Base-by-base conservation (phyloP, 1,140 invertebrate genomes). In the Panagrolaimus sp. region DNA sequence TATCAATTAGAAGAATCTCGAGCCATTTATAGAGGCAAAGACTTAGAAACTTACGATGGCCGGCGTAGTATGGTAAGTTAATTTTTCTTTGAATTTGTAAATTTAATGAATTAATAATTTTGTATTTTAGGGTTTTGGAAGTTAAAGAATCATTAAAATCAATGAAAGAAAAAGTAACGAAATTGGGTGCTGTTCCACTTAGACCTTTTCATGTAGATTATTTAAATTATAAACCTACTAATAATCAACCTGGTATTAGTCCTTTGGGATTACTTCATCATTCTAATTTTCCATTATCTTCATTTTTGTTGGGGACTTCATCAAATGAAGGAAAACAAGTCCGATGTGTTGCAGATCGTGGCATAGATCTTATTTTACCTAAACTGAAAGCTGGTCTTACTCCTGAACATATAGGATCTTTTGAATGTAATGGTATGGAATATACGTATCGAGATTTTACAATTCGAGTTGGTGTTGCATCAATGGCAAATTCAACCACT, bases 331-430 rank as follows among this genome's bases (percentile, higher is more conserved):
- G 42, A 13, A 64, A 64, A 20, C 42, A 64, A 64, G 16, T 20
- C 42, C 5, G 27, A 11, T 44, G 42, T 20, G 20, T 64, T 23
- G 20, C 42, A 9, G 63, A 64, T 47, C 63, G 63, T 20, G 63
- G 63, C 42, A 23, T 64, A 1, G 63, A 64, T 64, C 63, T 64
- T 31, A 64, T 64, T 31, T 25, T 64, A 31, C 42, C 42, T 5
- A 64, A 64, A 14, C 20, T 64, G 25, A 47, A 47, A 44, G 42
- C 42, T 14, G 63, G 63, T 9, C 45, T 64, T 11, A 5, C 5
- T 16, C 63, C 63, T 16, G 63, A 64, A 9, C 63, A 44, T 64
- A n/a, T 23, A 2, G 63, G 63, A 5, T 44, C 23, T 25, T 64
- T 64, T 43, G 63, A 64, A 16, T 27, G 27, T 31, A 64, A 11